These are phyloP conservation scores for Drosophila albomicans DNA, from an alignment of 1,140 invertebrate species.

Conservation along the genomic window DNA sequence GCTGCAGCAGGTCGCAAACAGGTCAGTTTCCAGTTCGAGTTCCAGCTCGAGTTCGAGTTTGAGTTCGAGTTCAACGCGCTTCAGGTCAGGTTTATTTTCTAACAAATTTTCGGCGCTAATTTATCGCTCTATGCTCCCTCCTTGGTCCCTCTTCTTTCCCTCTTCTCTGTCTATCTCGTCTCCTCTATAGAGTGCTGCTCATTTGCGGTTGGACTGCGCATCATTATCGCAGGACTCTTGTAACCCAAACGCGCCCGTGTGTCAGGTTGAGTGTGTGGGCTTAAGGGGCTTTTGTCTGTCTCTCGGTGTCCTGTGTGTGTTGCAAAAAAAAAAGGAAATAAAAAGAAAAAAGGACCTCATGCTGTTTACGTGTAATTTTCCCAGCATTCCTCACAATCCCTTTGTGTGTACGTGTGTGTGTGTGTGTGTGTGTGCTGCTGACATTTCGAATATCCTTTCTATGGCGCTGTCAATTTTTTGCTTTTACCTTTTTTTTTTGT, in stretches of 20 bases:
- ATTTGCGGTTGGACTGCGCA: slow-evolving; percentile 71
- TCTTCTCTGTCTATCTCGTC: slow-evolving; percentile 8
- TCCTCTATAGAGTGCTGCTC: slow-evolving; percentile 46
- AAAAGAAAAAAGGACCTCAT: slow-evolving; percentile 54
- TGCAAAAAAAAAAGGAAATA: slow-evolving; percentile 50
- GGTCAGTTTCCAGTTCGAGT: slow-evolving; percentile 9
- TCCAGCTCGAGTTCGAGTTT: slow-evolving; percentile 34
- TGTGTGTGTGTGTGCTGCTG: slow-evolving; percentile 45
- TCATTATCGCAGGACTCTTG: slow-evolving; percentile 57
- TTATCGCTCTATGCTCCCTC: slow-evolving; percentile 19
- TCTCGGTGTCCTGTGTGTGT: slow-evolving; percentile 43
- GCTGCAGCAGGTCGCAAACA: slow-evolving; percentile 13
- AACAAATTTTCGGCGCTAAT: slow-evolving; percentile 67
- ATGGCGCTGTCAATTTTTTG: slow-evolving; percentile 71
- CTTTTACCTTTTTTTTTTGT: slow-evolving; percentile 34
- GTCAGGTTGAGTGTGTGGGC: slow-evolving; percentile 57
- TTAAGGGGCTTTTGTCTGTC: slow-evolving; percentile 53
- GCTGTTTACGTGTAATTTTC: slow-evolving; percentile 80
- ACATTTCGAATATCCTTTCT: slow-evolving; percentile 76
- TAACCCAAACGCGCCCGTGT: slow-evolving; percentile 8
- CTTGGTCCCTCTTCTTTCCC: neutral
- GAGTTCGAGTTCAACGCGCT: slow-evolving; percentile 30
- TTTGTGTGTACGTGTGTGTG: slow-evolving; percentile 17
- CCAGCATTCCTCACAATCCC: slow-evolving; percentile 48
- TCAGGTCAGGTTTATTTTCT: slow-evolving; percentile 49